phyloP scores from a whole-genome alignment of 2,113 vertebrate genomes.

The Syngnathus scovelli region DNA sequence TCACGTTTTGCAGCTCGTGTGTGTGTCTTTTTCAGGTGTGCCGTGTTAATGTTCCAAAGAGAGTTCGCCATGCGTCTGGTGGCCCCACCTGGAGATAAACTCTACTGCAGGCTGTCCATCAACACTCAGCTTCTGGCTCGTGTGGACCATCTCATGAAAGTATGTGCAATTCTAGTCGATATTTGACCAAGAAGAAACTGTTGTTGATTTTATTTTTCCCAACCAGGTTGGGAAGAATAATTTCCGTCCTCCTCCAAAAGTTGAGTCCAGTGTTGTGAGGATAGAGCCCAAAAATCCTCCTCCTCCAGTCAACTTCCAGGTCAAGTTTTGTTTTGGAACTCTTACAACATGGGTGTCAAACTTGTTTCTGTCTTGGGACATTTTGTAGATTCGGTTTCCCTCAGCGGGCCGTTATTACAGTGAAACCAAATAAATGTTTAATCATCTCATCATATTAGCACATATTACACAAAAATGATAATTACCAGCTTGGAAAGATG shows the following conservation, averaged over 20 bases:
- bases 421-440: too few species aligned
- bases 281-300: constrained; percentile 98
- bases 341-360: background rate
- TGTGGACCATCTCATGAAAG: constrained; percentile 98
- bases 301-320: constrained; percentile 95
- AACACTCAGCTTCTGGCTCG: constrained; percentile 93
- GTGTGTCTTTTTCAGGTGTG: constrained; percentile 75
- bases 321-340: constrained; percentile 42
- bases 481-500: too few species aligned
- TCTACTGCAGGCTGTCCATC: constrained; percentile 93
- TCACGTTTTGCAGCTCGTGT: background rate
- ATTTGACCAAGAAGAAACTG: background rate
- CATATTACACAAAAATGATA: too few species aligned
- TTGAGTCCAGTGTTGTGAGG: constrained; percentile 96
- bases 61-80: constrained; percentile 96
- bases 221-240: constrained; percentile 96
- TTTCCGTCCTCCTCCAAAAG: constrained; percentile 94
- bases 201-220: background rate
- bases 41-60: constrained; percentile 96
- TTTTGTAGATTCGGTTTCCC: too few species aligned
- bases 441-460: too few species aligned
- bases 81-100: constrained; percentile 87
- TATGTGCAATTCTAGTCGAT: constrained; percentile 31
- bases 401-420: too few species aligned
- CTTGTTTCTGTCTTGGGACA: too few species aligned